Percentiles rank a stretch among this genome's conserved stretches.
phyloP scores from a whole-genome alignment of 2,888 invertebrate species.

The Parnassius mnemosyne region DNA sequence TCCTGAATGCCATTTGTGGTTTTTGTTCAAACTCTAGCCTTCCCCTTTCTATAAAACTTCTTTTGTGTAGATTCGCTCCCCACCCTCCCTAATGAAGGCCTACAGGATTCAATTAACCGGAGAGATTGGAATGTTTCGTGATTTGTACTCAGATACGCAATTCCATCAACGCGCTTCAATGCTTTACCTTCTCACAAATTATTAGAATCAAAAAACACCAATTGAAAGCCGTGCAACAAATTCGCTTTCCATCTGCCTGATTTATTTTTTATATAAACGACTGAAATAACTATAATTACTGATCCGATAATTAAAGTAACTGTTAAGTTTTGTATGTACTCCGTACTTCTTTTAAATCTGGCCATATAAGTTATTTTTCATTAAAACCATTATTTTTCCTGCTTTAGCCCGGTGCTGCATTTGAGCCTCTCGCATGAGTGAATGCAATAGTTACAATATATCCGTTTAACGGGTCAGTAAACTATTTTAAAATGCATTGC shows the following conservation, averaged over 20 bases:
- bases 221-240: constrained; percentile 1
- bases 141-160: constrained; percentile 65
- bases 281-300: constrained; percentile 1
- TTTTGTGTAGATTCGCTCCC: constrained; percentile 61
- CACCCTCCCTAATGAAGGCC: constrained; percentile 71
- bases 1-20: constrained; percentile 69
- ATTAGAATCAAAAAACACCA: constrained; percentile 11
- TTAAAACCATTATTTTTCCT: too few species aligned
- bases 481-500: too few species aligned
- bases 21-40: constrained; percentile 62
- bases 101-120: constrained; percentile 75
- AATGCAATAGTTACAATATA: too few species aligned
- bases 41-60: constrained; percentile 65
- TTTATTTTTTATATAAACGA: constrained; percentile 6
- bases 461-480: too few species aligned
- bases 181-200: constrained; percentile 23
- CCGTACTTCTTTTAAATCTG: too few species aligned
- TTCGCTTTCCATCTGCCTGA: constrained; percentile 6
- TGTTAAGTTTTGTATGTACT: too few species aligned
- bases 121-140: constrained; percentile 74
- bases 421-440: too few species aligned
- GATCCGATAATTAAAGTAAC: too few species aligned
- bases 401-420: too few species aligned
- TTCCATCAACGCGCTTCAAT: constrained; percentile 61
- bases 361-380: too few species aligned